Evolutionary conservation across 2,113 vertebrate genomes (phyloP), one percentile per base, ranked within the genome.

Genomic region (Entelurus aequoreus): DNA sequence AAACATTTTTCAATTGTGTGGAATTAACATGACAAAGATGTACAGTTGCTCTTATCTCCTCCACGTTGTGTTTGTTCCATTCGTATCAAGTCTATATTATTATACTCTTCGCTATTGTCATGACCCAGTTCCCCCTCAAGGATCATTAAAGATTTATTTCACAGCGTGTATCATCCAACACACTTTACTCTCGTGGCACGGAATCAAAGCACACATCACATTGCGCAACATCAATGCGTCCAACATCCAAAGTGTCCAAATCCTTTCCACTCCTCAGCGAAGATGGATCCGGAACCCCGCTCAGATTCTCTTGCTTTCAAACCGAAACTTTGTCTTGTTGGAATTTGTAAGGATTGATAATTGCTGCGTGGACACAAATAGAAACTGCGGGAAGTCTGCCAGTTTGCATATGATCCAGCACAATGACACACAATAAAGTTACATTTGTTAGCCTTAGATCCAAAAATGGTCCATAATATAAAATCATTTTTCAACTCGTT

Each of bases 71-170:
- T 65, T 65, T 74, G 50, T 40, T 66, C 37, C 68, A 58, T 67
- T 65, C 66, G 12, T 49, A 50, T 38, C 40, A 13, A 4, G 7
- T 36, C 36, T 19, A n/a, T 56, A 60, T 60, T 36, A 58, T 57
- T 35, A 16, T 40, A 44, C 55, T 72, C 64, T 49, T 66, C 55
- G 15, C 50, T 57, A 53, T 49, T 59, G 44, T 54, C 12, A 0
- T 74, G 74, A 79, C 73, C 58, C 52, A 66, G 11, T 67, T 79
- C 60, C 48, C 58, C 55, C 63, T 48, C 12, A 19, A 44, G 53
- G n/a, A 54, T 75, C 60, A 75, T 75, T 68, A 70, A 75, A 80
- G 14, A 66, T 75, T 74, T 21, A 77, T 66, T 37, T 37, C 37
- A 48, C 55, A 57, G 55, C 55, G 40, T 57, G 55, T 58, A 60